Conservation (phyloP, 2,888 invertebrate species). For the Imbricaverruca yamaguchii region DNA sequence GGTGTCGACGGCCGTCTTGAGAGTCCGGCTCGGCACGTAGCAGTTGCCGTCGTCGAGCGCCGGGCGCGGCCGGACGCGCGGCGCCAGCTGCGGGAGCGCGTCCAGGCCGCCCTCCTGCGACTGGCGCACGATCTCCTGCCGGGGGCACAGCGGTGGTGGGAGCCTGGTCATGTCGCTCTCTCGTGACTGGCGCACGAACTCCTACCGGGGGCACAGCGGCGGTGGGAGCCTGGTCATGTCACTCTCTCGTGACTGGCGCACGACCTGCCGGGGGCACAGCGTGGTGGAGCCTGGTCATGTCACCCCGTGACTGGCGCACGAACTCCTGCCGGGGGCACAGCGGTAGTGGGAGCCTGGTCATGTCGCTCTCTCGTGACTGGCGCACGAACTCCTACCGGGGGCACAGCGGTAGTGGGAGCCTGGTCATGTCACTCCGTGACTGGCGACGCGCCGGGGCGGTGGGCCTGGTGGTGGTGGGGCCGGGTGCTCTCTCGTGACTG, state of each 20-base stretch:
- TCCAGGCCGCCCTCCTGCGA: slow-evolving; percentile 34
- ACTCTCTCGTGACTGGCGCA: slow-evolving; percentile 34
- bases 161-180: slow-evolving; percentile 34
- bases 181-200: slow-evolving; percentile 35
- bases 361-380: slow-evolving; percentile 33
- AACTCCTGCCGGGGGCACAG: slow-evolving; percentile 32
- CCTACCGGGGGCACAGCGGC: slow-evolving; percentile 28
- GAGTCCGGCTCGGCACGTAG: slow-evolving; percentile 10
- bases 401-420: slow-evolving; percentile 35
- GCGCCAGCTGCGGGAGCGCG: slow-evolving; percentile 36
- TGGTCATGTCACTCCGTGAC: slow-evolving; percentile 34
- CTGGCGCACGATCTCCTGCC: slow-evolving; percentile 34
- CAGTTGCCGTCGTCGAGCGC: slow-evolving; percentile 10
- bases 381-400: slow-evolving; percentile 34
- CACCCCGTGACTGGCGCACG: slow-evolving; percentile 35
- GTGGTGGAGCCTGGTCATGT: slow-evolving; percentile 36
- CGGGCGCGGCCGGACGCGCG: slow-evolving; percentile 24
- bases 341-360: slow-evolving; percentile 36
- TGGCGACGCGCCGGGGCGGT: slow-evolving; percentile 32
- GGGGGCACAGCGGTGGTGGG: slow-evolving; percentile 30
- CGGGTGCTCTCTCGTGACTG: slow-evolving; percentile 35
- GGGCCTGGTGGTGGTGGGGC: slow-evolving; percentile 38
- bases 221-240: slow-evolving; percentile 36
- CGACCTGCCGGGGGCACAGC: slow-evolving; percentile 31
- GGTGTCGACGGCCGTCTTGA: background rate